Conservation (phyloP, 2,888 invertebrate species). For the Athetis lepigone region DNA sequence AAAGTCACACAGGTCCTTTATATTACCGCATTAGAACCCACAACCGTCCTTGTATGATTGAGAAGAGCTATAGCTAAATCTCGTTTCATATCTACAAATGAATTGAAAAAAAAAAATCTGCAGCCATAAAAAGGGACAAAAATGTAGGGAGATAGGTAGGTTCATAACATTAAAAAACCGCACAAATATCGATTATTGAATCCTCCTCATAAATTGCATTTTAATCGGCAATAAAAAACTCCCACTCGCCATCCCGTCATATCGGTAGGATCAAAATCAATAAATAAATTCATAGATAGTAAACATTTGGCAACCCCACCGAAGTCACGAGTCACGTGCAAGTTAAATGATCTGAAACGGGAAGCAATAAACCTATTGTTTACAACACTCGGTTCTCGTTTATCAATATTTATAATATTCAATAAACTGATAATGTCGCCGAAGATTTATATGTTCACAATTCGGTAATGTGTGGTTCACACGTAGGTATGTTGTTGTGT, state of each 20-base stretch:
- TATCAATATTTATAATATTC: slow-evolving; percentile 84
- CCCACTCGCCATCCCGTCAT: slow-evolving; percentile 51
- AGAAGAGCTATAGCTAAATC: too few species aligned
- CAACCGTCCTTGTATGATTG: too few species aligned
- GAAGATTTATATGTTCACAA: slow-evolving; percentile 53
- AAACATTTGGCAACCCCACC: slow-evolving; percentile 83
- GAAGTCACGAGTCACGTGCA: slow-evolving; percentile 85
- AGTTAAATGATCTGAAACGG: slow-evolving; percentile 86
- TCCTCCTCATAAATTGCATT: slow-evolving; percentile 43
- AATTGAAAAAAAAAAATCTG: too few species aligned
- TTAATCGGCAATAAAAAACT: slow-evolving; percentile 55
- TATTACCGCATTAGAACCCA: too few species aligned
- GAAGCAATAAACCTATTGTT: slow-evolving; percentile 87
- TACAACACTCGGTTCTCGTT: slow-evolving; percentile 82
- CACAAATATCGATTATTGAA: slow-evolving; percentile 29
- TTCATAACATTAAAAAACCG: background rate
- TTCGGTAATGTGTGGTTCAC: slow-evolving; percentile 42
- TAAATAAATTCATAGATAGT: slow-evolving; percentile 76
- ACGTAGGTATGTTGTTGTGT: slow-evolving; percentile 21
- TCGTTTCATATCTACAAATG: too few species aligned
- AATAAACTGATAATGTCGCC: slow-evolving; percentile 71
- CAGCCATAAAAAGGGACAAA: too few species aligned
- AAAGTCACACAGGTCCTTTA: too few species aligned
- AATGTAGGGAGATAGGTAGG: too few species aligned
- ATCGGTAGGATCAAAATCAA: slow-evolving; percentile 59